phyloP scores from a whole-genome alignment of 2,797 vertebrate genomes.

The Synaphobranchus kaupii region DNA sequence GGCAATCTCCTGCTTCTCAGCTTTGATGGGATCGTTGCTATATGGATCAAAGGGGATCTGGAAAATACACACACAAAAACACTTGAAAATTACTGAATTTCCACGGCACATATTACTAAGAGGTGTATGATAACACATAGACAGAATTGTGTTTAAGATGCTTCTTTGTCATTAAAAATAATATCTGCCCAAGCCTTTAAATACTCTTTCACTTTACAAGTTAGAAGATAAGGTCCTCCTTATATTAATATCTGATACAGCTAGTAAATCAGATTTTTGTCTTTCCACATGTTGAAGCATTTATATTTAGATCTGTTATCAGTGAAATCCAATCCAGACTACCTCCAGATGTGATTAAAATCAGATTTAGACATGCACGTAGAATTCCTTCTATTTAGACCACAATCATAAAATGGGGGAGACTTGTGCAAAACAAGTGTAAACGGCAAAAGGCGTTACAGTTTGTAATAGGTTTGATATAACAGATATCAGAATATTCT shows the following conservation, averaged over 20 bases:
- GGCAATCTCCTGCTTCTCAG: constrained; percentile 75
- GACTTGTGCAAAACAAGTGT: background rate
- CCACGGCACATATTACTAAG: background rate
- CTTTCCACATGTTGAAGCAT: no score
- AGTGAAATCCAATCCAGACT: no score
- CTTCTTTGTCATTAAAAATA: no score
- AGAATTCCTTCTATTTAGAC: background rate
- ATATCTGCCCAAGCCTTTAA: no score
- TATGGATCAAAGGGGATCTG: constrained; percentile 82
- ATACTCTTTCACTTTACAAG: no score
- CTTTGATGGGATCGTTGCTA: constrained; percentile 66
- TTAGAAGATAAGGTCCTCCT: no score
- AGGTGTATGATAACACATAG: background rate
- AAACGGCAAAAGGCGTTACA: background rate
- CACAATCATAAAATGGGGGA: background rate
- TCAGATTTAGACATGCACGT: no score
- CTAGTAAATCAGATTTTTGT: no score
- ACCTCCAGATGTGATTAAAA: no score
- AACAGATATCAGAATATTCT: background rate
- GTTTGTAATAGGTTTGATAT: background rate
- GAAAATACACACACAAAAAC: background rate
- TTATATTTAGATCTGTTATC: no score
- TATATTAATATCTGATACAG: no score
- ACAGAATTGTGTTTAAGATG: no score
- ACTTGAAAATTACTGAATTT: background rate